These are phyloP conservation scores for Acanthopagrus latus DNA, from an alignment of 2,797 vertebrate species.

Conservation along the genomic window DNA sequence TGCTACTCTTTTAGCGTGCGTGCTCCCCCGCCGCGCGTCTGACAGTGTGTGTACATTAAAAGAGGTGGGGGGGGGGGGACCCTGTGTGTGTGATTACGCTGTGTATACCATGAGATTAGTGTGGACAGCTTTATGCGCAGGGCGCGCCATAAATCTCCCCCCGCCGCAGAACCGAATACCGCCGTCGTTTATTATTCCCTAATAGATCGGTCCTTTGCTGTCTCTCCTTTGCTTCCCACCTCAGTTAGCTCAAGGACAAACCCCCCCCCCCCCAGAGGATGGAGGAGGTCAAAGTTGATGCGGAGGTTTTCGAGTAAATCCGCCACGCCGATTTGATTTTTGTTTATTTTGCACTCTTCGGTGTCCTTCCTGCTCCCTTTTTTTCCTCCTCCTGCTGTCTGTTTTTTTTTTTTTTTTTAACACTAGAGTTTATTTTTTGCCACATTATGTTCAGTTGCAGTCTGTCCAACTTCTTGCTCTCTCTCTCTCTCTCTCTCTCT, in stretches of 20 bases:
- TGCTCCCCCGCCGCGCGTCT: slow-evolving; percentile 56
- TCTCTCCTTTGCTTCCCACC: slow-evolving; percentile 52
- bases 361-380: slow-evolving; percentile 37
- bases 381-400: slow-evolving; percentile 21
- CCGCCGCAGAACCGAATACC: slow-evolving; percentile 53
- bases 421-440: slow-evolving; percentile 45
- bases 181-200: slow-evolving; percentile 73
- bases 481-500: too few relatives aligned
- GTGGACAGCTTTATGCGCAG: slow-evolving; percentile 78
- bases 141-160: slow-evolving; percentile 69
- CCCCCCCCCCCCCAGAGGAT: slow-evolving; percentile 19
- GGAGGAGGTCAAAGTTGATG: slow-evolving; percentile 57
- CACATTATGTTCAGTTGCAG: slow-evolving; percentile 35
- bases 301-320: slow-evolving; percentile 54
- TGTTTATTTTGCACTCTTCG: slow-evolving; percentile 37
- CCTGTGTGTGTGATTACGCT: slow-evolving; percentile 71
- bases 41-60: slow-evolving; percentile 78
- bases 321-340: slow-evolving; percentile 46
- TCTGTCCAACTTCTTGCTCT: slow-evolving; percentile 45
- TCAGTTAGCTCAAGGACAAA: slow-evolving; percentile 65
- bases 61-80: not conserved
- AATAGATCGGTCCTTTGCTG: slow-evolving; percentile 66
- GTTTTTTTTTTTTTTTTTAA: slow-evolving; percentile 26
- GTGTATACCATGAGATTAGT: slow-evolving; percentile 81
- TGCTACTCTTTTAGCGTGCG: slow-evolving; percentile 46